Conservation (phyloP, 2,113 vertebrate genomes). For the Lepisosteus osseus region DNA sequence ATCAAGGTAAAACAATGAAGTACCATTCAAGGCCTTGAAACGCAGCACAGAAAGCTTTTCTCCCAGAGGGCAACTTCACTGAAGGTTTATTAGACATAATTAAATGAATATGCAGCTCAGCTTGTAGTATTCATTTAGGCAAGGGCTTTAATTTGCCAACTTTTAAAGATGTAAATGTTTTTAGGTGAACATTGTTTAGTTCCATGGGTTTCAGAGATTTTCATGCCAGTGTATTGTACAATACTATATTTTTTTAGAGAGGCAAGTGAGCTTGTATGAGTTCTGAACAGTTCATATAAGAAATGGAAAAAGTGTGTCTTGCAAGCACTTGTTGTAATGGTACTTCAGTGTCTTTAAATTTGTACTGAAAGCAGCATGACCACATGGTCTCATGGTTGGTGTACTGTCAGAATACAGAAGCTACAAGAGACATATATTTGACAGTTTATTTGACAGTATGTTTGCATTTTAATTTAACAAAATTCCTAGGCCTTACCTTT, state of each 20-base stretch:
- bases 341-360: too few relatives aligned
- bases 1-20: conserved; percentile 68
- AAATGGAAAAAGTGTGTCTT: too few relatives aligned
- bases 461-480: too few relatives aligned
- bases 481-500: too few relatives aligned
- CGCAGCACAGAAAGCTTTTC: conserved; percentile 60
- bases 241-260: not conserved
- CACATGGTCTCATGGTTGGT: too few relatives aligned
- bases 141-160: conserved; percentile 63
- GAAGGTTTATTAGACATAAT: conserved; percentile 74
- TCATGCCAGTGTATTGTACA: not conserved
- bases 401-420: too few relatives aligned
- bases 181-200: conserved; percentile 35
- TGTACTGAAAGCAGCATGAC: too few relatives aligned
- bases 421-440: too few relatives aligned
- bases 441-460: too few relatives aligned
- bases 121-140: conserved; percentile 34
- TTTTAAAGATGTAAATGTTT: conserved; percentile 63
- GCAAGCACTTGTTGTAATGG: too few relatives aligned
- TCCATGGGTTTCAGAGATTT: conserved; percentile 27
- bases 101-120: conserved; percentile 64
- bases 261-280: conserved; percentile 1
- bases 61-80: conserved; percentile 65
- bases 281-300: not conserved
- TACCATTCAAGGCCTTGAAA: conserved; percentile 61